Base-by-base conservation (phyloP, 2,888 invertebrate species). In the Elmis aenea region DNA sequence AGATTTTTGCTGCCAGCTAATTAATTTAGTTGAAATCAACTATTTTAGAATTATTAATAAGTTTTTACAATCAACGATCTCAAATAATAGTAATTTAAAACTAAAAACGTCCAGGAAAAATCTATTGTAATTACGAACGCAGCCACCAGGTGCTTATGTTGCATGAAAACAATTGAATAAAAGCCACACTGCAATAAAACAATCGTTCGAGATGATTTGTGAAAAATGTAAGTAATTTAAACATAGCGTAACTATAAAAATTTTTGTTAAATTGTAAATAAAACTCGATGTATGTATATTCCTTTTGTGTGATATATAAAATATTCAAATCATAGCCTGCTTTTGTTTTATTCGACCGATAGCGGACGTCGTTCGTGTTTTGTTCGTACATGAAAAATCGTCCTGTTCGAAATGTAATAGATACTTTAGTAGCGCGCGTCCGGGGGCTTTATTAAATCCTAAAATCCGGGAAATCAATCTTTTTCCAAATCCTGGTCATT, bases 241-340 rank as follows among this genome's bases (percentile, higher is more conserved):
- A 25, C n/a, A 27, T 42, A 38, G 37, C 14, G 54, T 58, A 58
- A 61, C 59, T 57, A 50, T 48, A 51, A 56, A 59, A 58, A 61
- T 51, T 53, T 57, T 54, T 51, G 58, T 59, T 55, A 50, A 44
- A 44, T 47, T 67, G 66, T 67, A 67, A 59, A 66, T 64, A 66
- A 61, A 62, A 64, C 54, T 68, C 62, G 67, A 68, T 68, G 68
- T 68, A 67, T 66, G 66, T 67, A 66, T 65, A 66, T 66, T 64
- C 64, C 64, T 65, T 68, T 67, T 64, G 68, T 68, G 68, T 68
- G 68, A 68, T 67, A 67, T 62, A 67, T 66, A 63, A 66, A 65
- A 62, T 66, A 67, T 67, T 67, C 62, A 66, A 67, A 66, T 56
- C 53, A 54, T 54, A 48, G 29, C 22, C 20, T 12, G 13, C 31